Evolutionary conservation across 2,888 invertebrate genomes (phyloP).

Genomic region (Theodoxus fluviatilis): DNA sequence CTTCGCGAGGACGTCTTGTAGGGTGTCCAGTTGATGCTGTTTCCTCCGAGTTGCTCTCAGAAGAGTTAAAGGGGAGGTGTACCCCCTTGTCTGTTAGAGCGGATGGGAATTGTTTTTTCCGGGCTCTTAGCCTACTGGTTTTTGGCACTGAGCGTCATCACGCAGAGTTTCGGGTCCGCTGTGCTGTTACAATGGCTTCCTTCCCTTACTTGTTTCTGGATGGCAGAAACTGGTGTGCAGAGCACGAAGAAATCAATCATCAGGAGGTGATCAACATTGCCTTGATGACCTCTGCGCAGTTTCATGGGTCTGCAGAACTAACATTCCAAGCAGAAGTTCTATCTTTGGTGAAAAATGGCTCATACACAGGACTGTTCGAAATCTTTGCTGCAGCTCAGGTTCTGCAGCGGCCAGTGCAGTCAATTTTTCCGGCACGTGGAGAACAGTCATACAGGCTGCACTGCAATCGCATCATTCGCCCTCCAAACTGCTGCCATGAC

Average conservation of each 20-base stretch:
- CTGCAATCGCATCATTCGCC: slow-evolving; percentile 3
- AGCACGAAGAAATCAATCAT: background rate
- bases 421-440: background rate
- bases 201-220: background rate
- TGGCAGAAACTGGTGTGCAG: background rate
- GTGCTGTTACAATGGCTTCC: background rate
- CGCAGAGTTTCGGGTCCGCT: background rate
- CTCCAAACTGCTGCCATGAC: background rate
- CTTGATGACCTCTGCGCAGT: background rate
- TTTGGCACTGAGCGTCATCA: background rate
- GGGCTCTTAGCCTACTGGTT: background rate
- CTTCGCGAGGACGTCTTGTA: background rate
- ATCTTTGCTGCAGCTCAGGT: background rate
- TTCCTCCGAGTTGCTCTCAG: background rate
- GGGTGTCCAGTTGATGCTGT: background rate
- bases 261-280: background rate
- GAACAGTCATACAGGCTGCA: background rate
- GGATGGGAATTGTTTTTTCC: slow-evolving; percentile 17
- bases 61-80: background rate
- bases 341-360: background rate
- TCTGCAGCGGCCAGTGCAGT: background rate
- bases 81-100: background rate
- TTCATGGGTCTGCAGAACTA: background rate
- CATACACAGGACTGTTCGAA: slow-evolving; percentile 2
- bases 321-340: background rate